phyloP scores from a whole-genome alignment of 2,113 vertebrate species.

The Hiodon tergisus region DNA sequence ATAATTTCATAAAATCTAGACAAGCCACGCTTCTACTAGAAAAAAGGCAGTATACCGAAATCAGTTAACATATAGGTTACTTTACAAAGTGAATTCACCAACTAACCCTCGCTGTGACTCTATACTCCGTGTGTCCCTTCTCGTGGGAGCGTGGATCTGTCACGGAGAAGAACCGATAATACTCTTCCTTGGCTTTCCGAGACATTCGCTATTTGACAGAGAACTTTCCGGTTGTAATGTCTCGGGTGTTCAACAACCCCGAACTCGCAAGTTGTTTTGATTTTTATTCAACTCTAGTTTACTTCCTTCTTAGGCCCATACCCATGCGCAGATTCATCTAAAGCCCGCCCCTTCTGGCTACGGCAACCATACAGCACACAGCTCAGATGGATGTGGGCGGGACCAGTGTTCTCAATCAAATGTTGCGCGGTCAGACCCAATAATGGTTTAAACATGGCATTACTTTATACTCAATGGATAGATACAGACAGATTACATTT shows the following conservation, averaged over 20 bases:
- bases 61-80: no score
- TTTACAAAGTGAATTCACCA: not conserved
- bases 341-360: not conserved
- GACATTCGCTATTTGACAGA: slow-evolving; percentile 58
- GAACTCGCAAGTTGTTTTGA: slow-evolving; percentile 12
- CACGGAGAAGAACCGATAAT: slow-evolving; percentile 74
- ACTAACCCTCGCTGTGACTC: slow-evolving; percentile 79
- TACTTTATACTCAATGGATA: no score
- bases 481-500: no score
- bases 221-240: not conserved
- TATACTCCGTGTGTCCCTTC: slow-evolving; percentile 86
- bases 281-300: not conserved
- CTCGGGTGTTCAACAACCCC: slow-evolving; percentile 8
- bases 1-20: no score
- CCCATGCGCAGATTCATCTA: not conserved
- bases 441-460: no score
- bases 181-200: slow-evolving; percentile 72
- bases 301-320: slow-evolving; percentile 52
- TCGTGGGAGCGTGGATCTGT: slow-evolving; percentile 74
- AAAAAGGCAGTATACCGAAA: not conserved
- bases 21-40: no score
- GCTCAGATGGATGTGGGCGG: not conserved
- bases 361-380: not conserved
- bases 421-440: no score
- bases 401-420: no score